phyloP scores from a whole-genome alignment of 2,797 vertebrate species.

The Odontamblyopus lacepedii region DNA sequence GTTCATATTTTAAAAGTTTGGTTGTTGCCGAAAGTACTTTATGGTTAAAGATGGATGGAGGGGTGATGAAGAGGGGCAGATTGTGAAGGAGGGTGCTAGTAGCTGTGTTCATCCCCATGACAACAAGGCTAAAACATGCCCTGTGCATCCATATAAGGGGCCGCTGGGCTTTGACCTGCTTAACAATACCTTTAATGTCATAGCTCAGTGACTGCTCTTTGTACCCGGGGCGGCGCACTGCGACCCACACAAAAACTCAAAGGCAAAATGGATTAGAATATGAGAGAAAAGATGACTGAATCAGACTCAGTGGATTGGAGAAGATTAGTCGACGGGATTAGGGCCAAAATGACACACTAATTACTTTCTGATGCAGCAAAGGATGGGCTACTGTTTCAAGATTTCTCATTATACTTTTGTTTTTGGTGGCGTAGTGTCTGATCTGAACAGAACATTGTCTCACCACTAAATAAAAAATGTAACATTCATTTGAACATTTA shows the following conservation, averaged over 20 bases:
- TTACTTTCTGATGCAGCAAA: slow-evolving; percentile 65
- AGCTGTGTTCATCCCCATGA: slow-evolving; percentile 71
- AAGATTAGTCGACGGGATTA: slow-evolving; percentile 76
- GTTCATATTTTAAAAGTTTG: slow-evolving; percentile 68
- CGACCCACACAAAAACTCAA: slow-evolving; percentile 78
- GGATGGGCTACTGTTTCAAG: slow-evolving; percentile 36
- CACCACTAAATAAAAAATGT: neutral
- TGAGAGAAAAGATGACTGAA: slow-evolving; percentile 82
- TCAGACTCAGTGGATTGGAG: slow-evolving; percentile 78
- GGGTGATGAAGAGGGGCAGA: slow-evolving; percentile 61
- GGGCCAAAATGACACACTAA: slow-evolving; percentile 75
- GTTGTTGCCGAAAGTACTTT: slow-evolving; percentile 63
- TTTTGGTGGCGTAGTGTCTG: neutral
- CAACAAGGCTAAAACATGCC: slow-evolving; percentile 74
- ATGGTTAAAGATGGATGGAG: slow-evolving; percentile 50
- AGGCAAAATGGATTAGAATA: slow-evolving; percentile 82
- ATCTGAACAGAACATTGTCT: neutral
- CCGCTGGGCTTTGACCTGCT: slow-evolving; percentile 50
- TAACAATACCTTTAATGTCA: slow-evolving; percentile 84
- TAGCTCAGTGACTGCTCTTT: slow-evolving; percentile 77
- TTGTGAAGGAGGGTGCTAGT: slow-evolving; percentile 39
- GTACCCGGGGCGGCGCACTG: slow-evolving; percentile 63
- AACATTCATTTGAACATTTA: neutral
- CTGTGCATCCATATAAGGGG: slow-evolving; percentile 59
- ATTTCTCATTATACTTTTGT: slow-evolving; percentile 13